Evolutionary conservation across 2,797 vertebrate species (phyloP), one percentile per base, ranked within the genome.

Genomic region (Sebastes hopkinsi): DNA sequence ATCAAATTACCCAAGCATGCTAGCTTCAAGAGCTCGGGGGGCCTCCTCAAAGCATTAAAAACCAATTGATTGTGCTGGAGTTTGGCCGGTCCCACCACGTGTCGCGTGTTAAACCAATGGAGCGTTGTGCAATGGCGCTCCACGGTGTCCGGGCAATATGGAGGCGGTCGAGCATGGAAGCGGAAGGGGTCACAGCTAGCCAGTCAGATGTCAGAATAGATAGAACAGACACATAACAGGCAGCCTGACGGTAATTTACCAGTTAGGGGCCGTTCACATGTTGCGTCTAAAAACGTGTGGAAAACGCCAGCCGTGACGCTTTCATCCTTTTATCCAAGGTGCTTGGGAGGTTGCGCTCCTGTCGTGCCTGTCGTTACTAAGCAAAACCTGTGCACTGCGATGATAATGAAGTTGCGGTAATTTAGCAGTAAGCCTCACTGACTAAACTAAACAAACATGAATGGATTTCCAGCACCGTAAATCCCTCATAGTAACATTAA

Each of bases 61-160:
- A 88, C 82, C 92, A 85, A 93, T 93, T 92, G 94, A 92, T 94
- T 93, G 92, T 86, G 85, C 82, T 42, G 88, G 89, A 79, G 84
- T 93, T 92, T 93, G 89, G 92, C 75, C 23, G 71, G 78, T 81
- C 67, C 79, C 27, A 52, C 70, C 79, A 77, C 67, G 23, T 82
- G 88, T 85, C 27, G 60, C 68, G 5, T 88, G 86, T 92, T 89
- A 89, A 89, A 86, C 80, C 92, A 88, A 88, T 89, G 91, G 87
- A 90, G 88, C 88, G 73, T 89, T 77, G 70, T 70, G 79, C 74
- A 46, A 75, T 67, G 81, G 80, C 9, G 27, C 73, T 82, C 77
- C 67, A 52, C 75, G 75, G 68, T 89, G 90, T 89, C 81, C 69
- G 1, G 59, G 77, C 93, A 94, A 94, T 94, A 94, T 89, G 94